These are phyloP conservation scores for Zosterops pallidus DNA, from an alignment of 2,113 vertebrate species.

Conservation along the genomic window DNA sequence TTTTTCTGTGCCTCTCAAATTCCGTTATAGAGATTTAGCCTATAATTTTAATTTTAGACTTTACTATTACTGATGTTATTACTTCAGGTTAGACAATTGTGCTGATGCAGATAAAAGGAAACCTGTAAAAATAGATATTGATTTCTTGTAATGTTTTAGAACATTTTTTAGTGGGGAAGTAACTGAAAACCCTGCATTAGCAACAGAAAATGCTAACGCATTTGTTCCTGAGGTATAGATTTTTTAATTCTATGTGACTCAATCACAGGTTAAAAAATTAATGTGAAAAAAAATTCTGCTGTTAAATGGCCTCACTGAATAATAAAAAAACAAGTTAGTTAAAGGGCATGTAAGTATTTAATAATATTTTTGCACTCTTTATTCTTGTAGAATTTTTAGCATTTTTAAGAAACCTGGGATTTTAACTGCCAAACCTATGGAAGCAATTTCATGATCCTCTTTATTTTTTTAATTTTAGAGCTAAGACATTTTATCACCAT, in stretches of 20 bases:
- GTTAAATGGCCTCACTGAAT: not conserved
- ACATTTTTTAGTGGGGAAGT: not conserved
- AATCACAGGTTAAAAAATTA: not conserved
- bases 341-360: not conserved
- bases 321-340: not conserved
- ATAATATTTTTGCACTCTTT: not conserved
- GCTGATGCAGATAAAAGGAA: conserved; percentile 37
- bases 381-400: not conserved
- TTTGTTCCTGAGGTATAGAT: not conserved
- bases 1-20: not conserved
- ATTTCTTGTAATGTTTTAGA: conserved; percentile 50
- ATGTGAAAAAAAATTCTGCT: not conserved
- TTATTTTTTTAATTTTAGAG: not conserved
- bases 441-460: not conserved
- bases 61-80: not conserved
- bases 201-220: not conserved
- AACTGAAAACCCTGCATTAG: not conserved
- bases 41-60: not conserved
- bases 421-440: not conserved
- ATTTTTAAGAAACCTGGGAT: not conserved
- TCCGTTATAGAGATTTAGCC: not conserved
- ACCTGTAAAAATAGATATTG: conserved; percentile 36
- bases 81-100: not conserved
- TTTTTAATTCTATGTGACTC: not conserved
- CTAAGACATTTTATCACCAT: not conserved